Evolutionary conservation across 2,113 vertebrate species (phyloP).

Genomic region (Cephalopholis sonnerati): DNA sequence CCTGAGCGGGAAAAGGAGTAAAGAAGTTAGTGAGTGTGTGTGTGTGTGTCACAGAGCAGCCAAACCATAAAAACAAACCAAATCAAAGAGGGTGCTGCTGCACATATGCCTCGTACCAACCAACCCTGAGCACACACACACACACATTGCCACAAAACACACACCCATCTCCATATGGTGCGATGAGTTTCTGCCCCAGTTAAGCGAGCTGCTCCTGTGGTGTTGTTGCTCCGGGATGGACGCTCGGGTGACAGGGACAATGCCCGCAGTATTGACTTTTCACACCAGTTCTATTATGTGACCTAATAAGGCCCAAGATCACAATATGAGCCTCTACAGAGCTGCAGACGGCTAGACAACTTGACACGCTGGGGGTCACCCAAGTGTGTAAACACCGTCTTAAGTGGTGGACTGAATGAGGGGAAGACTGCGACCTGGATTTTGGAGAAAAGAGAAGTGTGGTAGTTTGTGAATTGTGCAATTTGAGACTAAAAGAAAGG

Average conservation of each 20-base stretch:
- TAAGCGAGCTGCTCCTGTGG: constrained; percentile 53
- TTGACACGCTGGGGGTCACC: constrained; percentile 16
- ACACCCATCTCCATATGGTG: constrained; percentile 58
- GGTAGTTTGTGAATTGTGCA: constrained; percentile 22
- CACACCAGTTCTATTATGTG: constrained; percentile 64
- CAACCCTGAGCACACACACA: constrained; percentile 16
- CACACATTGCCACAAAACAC: constrained; percentile 18
- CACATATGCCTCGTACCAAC: constrained; percentile 16
- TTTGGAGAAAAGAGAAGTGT: constrained; percentile 43
- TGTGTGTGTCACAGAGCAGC: constrained; percentile 17
- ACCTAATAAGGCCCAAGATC: constrained; percentile 68
- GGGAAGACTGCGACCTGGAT: background rate
- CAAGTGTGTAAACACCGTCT: constrained; percentile 51
- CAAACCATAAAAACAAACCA: constrained; percentile 43
- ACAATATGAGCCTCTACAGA: constrained; percentile 39
- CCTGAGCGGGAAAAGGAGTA: constrained; percentile 41
- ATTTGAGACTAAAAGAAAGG: background rate
- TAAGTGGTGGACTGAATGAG: constrained; percentile 18
- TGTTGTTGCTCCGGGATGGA: constrained; percentile 35
- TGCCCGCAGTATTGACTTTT: constrained; percentile 70
- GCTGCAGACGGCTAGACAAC: constrained; percentile 34
- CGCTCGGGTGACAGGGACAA: constrained; percentile 47
- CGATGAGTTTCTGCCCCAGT: constrained; percentile 74
- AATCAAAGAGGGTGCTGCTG: constrained; percentile 14
- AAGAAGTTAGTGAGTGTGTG: constrained; percentile 32